These are phyloP conservation scores for Cyrtorhinus lividipennis DNA, from an alignment of 1,140 invertebrate genomes.

Conservation along the genomic window DNA sequence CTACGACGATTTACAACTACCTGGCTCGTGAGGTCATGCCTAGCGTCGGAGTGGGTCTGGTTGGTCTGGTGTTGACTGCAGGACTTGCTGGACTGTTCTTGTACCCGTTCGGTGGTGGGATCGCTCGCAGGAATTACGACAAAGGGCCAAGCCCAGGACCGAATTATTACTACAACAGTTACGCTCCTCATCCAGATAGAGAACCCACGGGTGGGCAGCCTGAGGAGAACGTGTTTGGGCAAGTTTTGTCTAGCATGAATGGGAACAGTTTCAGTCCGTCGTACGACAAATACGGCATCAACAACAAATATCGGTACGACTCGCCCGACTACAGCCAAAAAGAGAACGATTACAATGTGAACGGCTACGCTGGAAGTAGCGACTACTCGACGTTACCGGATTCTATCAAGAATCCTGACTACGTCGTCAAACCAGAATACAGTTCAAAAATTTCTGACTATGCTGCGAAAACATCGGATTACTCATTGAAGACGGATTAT, in stretches of 20 bases:
- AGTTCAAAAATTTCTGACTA: neutral
- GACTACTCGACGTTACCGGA: constrained; percentile 22
- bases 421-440: constrained; percentile 1
- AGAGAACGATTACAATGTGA: constrained; percentile 17
- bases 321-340: constrained; percentile 13
- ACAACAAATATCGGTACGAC: constrained; percentile 21
- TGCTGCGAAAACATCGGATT: neutral
- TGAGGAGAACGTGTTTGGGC: constrained; percentile 57
- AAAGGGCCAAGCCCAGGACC: constrained; percentile 17
- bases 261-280: constrained; percentile 30
- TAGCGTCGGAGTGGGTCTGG: constrained; percentile 55
- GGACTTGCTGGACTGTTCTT: constrained; percentile 59
- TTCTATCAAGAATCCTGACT: constrained; percentile 18
- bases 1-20: constrained; percentile 61
- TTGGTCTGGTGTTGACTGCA: constrained; percentile 50
- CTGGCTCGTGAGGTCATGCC: constrained; percentile 63
- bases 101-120: constrained; percentile 46
- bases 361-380: constrained; percentile 19
- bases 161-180: constrained; percentile 25
- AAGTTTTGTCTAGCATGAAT: constrained; percentile 45
- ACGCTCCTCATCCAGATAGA: constrained; percentile 20
- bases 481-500: constrained; percentile 1
- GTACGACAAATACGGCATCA: constrained; percentile 37
- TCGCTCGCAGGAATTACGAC: constrained; percentile 34
- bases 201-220: constrained; percentile 35